Base-by-base conservation (phyloP, 2,113 vertebrate genomes). In the Sciurus niger region DNA sequence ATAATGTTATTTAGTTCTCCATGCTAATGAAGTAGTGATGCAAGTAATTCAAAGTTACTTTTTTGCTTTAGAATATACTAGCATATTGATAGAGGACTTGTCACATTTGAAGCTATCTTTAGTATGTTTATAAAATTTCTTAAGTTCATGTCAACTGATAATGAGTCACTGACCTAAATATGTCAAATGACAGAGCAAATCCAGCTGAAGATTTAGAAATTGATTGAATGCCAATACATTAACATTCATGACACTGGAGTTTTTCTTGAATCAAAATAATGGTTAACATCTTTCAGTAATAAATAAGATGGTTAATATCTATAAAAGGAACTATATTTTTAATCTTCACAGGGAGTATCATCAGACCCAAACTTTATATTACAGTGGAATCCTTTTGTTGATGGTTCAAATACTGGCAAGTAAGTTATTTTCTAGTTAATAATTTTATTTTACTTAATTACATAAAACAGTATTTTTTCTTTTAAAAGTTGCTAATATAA, bases 341-440 rank as follows among this genome's bases (percentile, higher is more conserved):
- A 48, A 13, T 95, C 79, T 98, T 97, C 96, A 89, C 96, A 99
- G 99, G 99, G 99, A 79, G 98, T 99, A 72, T 99, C 99, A 96
- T 99, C 99, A 97, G 99, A 99, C 89, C 98, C 98, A 74, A 99
- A 99, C 96, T 99, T 99, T 95, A 97, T 99, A 86, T 99, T 99
- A 0, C 99, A 99, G 51, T 99, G 99, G 99, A 99, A 99, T 98
- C 99, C 99, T 88, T 99, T 99, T 97, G 98, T 98, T 82, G 99
- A 99, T 34, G 99, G 99, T 96, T 98, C 99, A 98, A 99, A 99
- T 98, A 99, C 97, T 89, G 95, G 96, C 78, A 97, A 96, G 97
- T 97, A 92, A 94, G 97, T 95, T 96, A 72, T 73, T 97, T 95
- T 87, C 65, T 96, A 68, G 79, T 55, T 86, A 90, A 68, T 58